Base-by-base conservation (phyloP, 2,113 vertebrate species). In the Zingel zingel region DNA sequence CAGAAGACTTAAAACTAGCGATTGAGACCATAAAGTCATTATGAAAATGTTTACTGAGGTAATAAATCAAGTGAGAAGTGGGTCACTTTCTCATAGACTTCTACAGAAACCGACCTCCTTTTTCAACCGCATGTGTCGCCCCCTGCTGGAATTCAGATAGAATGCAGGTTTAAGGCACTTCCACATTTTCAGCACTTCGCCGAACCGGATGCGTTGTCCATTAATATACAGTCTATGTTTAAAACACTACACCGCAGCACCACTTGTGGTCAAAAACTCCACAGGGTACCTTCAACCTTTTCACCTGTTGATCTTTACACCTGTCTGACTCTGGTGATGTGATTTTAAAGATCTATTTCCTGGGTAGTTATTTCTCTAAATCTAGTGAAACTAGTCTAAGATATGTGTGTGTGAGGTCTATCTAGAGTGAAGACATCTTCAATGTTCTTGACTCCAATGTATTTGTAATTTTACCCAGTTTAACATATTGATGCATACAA, bases 261-360 rank as follows among this genome's bases (percentile, higher is more conserved):
- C 43, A 4, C 39, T 18, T 6, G 33, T 51, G 30, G 62, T 21
- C 51, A 56, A 18, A 45, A n/a, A 50, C 65, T 43, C 47, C 47
- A 79, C 45, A 27, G n/a, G 27, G 47, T 39, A 58, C 63, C 2
- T 62, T 50, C 16, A 27, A 16, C 1, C 5, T 21, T 16, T 63
- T 74, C 48, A 58, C 53, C 18, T 71, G 53, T 6, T 36, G 39
- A 36, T 39, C n/a, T 27, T 64, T 6, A 21, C 43, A 47, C 33
- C 66, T 81, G 73, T 54, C 63, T 74, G 62, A 70, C 88, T 89
- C 81, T 85, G 79, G 75, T 67, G 58, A 48, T 53, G 58, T 48
- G 68, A 78, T 43, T 45, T 59, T 68, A 14, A 70, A 33, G 43
- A 21, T 9, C 53, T 10, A 16, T 66, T 18, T 47, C 15, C 3